These are phyloP conservation scores for Megaceryle torquata DNA, from an alignment of 2,113 vertebrate species.

Conservation along the genomic window DNA sequence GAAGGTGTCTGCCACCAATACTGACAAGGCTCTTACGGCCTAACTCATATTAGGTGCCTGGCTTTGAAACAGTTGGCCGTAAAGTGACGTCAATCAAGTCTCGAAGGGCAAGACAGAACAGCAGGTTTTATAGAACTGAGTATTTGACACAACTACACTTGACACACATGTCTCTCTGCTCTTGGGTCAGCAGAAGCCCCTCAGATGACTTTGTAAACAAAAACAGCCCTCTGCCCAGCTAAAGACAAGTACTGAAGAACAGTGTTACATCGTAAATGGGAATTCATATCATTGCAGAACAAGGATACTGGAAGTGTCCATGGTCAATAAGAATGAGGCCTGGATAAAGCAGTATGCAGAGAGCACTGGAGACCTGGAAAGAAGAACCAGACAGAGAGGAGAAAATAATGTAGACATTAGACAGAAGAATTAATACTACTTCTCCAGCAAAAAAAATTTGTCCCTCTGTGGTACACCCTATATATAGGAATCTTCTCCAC, in stretches of 20 bases:
- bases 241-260: not conserved
- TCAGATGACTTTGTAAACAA: not conserved
- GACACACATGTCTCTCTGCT: not conserved
- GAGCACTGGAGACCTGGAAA: constrained; percentile 78
- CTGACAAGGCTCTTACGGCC: accelerated
- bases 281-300: not conserved
- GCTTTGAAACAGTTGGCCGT: not conserved
- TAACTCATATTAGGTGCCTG: accelerated
- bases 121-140: not conserved
- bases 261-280: not conserved
- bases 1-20: not conserved
- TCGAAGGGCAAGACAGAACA: no score
- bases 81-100: not conserved
- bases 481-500: not conserved
- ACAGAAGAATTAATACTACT: not conserved
- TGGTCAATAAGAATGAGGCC: constrained; percentile 95
- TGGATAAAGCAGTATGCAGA: constrained; percentile 92
- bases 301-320: constrained; percentile 99
- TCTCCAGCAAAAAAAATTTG: not conserved
- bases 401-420: not conserved
- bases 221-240: not conserved
- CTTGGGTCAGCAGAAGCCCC: not conserved
- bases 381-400: not conserved
- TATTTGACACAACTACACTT: not conserved
- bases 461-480: not conserved